phyloP scores from a whole-genome alignment of 2,797 vertebrate species.

The Enteromius treurensis region DNA sequence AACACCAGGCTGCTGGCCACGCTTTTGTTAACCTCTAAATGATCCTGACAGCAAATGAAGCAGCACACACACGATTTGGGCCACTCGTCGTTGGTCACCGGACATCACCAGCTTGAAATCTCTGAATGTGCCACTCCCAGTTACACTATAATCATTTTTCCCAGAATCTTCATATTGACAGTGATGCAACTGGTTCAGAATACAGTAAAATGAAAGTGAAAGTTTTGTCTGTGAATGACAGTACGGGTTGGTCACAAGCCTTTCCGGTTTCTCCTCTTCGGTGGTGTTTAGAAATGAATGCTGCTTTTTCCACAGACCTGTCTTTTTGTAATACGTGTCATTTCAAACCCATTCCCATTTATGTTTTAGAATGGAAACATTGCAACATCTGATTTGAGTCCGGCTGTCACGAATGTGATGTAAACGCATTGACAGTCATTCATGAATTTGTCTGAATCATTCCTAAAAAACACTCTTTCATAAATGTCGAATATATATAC shows the following conservation, averaged over 20 bases:
- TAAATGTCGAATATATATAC: not conserved
- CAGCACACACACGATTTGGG: constrained; percentile 61
- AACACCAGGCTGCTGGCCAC: constrained; percentile 47
- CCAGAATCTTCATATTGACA: not conserved
- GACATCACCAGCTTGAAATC: constrained; percentile 70
- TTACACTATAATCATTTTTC: not conserved
- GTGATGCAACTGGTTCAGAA: constrained; percentile 1
- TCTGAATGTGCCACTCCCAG: not conserved
- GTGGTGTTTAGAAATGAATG: not conserved
- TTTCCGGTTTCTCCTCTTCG: constrained; percentile 29
- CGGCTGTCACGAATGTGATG: not conserved
- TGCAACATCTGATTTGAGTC: not conserved
- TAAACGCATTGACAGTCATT: not conserved
- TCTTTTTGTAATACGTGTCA: not conserved
- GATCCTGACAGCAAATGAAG: constrained; percentile 82
- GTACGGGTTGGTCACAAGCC: constrained; percentile 1
- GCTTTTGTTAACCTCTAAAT: constrained; percentile 85
- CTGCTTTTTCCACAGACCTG: constrained; percentile 12
- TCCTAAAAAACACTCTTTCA: not conserved
- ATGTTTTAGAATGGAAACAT: not conserved
- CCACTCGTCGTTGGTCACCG: constrained; percentile 83
- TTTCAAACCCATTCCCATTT: not conserved
- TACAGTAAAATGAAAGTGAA: constrained; percentile 36
- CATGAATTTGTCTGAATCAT: constrained; percentile 8
- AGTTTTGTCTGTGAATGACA: constrained; percentile 21